Evolutionary conservation across 1,140 invertebrate genomes (phyloP), one percentile per base, ranked within the genome.

Genomic region (Oscheius sp.): DNA sequence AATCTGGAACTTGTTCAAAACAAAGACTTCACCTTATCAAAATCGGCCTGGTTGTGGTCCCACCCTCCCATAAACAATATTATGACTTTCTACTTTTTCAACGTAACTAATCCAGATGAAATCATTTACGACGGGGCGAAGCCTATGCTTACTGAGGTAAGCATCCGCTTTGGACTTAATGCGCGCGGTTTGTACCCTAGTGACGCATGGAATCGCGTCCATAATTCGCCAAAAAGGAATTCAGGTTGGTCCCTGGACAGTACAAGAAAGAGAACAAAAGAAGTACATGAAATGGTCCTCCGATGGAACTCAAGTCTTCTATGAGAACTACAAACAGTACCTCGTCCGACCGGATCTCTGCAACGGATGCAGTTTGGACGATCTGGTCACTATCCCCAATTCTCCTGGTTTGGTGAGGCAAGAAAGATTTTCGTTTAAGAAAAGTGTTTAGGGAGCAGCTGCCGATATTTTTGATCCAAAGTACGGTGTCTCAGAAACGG

Each of bases 41-140:
- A 36, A 15, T 63, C 59, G 28, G 46, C 69, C n/a, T 71, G 58
- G 10, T 45, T 49, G 13, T 71, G 45, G 15, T 49, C 69, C 3
- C 58, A 64, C 38, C 69, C 69, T n/a, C 59, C 58, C 15, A 36
- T 71, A 2, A 49, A 10, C 7, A 71, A 71, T 26, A 32, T 71
- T 4, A 71, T 71, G 69, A 71, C 31, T 28, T 76, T 76, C 63
- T 74, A 76, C 46, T 66, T 76, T 20, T 76, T 76, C 72, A 74
- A 76, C 52, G 20, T 73, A 29, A 76, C 71, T 15, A 76, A 76
- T 55, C 69, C 71, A 38, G 74, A 76, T 29, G 74, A 76, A 29
- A 59, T 75, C 28, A 61, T 55, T 29, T 76, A 67, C 26, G 42
- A 74, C 28, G 76, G 76, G 1, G 65, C 64, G n/a, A 42, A 35